A percentile compares a stretch with the other conserved stretches of the same genome.
These are phyloP conservation scores for Nylanderia fulva DNA, from an alignment of 1,140 invertebrate genomes.

Conservation along the genomic window DNA sequence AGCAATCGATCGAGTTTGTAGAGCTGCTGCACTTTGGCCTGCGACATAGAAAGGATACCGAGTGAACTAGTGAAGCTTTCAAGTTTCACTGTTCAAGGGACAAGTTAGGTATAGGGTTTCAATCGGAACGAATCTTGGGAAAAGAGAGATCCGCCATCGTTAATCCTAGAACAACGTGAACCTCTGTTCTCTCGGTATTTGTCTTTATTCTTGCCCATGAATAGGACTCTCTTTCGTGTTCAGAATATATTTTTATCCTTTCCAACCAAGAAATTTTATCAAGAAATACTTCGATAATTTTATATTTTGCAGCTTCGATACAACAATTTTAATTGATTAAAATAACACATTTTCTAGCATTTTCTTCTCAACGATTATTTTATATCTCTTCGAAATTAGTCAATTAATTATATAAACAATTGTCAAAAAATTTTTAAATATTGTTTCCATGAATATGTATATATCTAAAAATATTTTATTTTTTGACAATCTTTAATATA, in stretches of 20 bases:
- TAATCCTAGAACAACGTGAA: conserved; percentile 34
- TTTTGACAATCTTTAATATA: too few relatives aligned
- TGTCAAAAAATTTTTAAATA: background rate
- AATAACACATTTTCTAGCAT: background rate
- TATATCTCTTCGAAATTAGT: background rate
- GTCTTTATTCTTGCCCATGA: background rate
- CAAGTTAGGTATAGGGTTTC: conserved; percentile 67
- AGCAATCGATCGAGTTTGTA: conserved; percentile 93
- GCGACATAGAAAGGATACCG: conserved; percentile 66
- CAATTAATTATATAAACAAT: background rate
- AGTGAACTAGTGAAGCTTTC: conserved; percentile 55
- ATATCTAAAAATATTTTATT: too few relatives aligned
- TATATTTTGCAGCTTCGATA: background rate
- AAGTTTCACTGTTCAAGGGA: conserved; percentile 49
- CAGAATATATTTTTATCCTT: background rate
- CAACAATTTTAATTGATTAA: conserved; percentile 6
- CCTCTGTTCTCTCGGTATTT: background rate
- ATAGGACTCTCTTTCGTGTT: background rate
- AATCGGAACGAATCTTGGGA: conserved; percentile 63
- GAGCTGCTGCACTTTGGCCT: conserved; percentile 93
- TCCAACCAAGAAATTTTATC: too few relatives aligned
- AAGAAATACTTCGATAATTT: background rate
- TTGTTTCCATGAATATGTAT: too few relatives aligned
- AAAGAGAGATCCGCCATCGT: conserved; percentile 31
- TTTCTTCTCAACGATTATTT: background rate